Percentiles rank a stretch among this genome's conserved stretches.
Evolutionary conservation across 2,113 vertebrate species (phyloP).

Genomic region (Scophthalmus maximus): DNA sequence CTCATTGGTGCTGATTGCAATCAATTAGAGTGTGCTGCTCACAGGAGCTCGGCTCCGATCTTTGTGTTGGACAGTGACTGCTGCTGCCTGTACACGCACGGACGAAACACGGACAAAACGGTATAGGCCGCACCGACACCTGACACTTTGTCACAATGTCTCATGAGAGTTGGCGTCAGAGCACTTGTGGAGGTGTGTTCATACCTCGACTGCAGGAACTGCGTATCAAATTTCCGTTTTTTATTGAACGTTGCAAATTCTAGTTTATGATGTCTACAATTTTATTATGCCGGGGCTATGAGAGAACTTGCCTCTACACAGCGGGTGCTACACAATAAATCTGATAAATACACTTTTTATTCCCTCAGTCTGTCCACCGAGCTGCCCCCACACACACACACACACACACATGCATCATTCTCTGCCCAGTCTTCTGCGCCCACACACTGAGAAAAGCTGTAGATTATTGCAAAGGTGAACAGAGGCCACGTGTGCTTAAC

Average conservation of each 20-base stretch:
- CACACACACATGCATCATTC: not conserved
- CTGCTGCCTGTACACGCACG: conserved; percentile 23
- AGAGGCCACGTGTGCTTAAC: conserved; percentile 41
- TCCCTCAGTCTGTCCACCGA: conserved; percentile 11
- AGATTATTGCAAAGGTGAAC: conserved; percentile 50
- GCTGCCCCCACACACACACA: conserved; percentile 1
- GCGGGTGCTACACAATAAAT: conserved; percentile 32
- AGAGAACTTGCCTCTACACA: not conserved
- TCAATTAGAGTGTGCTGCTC: conserved; percentile 57
- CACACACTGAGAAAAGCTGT: conserved; percentile 48
- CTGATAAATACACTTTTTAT: conserved; percentile 47
- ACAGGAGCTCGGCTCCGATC: conserved; percentile 45
- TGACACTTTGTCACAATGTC: conserved; percentile 30
- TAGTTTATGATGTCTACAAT: conserved; percentile 27
- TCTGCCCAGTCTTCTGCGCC: conserved; percentile 24
- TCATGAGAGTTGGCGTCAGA: not conserved
- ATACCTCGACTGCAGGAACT: conserved; percentile 23
- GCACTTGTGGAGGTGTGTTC: conserved; percentile 19
- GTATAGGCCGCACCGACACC: conserved; percentile 8
- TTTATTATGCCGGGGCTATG: conserved; percentile 15
- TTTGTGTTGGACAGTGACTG: conserved; percentile 48
- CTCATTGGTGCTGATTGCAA: conserved; percentile 61
- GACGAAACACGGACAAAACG: conserved; percentile 40
- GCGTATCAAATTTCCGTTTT: conserved; percentile 4
- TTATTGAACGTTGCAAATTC: conserved; percentile 17